Evolutionary conservation across 2,113 vertebrate species (phyloP), one percentile per base, ranked within the genome.

Genomic region (Setophaga petechia): DNA sequence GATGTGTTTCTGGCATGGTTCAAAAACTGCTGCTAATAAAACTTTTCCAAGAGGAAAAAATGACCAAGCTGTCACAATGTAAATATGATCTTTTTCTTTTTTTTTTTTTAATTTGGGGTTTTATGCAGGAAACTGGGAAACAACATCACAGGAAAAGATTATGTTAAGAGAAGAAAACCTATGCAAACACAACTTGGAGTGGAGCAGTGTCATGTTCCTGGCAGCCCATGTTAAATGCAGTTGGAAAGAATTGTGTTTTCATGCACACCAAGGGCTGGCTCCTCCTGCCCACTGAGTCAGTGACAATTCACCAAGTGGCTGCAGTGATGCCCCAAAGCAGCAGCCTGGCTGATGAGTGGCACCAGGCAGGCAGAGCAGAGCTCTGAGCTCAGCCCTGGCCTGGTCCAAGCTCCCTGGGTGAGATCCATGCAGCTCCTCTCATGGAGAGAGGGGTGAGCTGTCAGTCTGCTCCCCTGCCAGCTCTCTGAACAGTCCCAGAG

Each of bases 1-100:
- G 83, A 92, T 94, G 86, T 97, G 87, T 92, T 94, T 96, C 92
- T 90, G 88, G 93, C 83, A 89, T 4, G 6, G 35, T 92, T 90
- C 35, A 72, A 84, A 92, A 94, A 68, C 62, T 86, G 67, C 55
- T 90, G 67, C 89, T 94, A 86, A 92, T 90, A 96, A 90, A 95
- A 95, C 41, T 90, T 94, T 89, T 66, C 67, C 80, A 95, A 58
- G 75, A 83, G 88, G 95, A 79, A 96, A 95, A 95, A 94, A 51
- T 82, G 49, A 94, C 69, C 61, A 54, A 78, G 57, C 33, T 86
- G 65, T 43, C 89, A 82, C 83, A 87, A 88, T 23, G 55, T 94
- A 93, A 96, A 95, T 84, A 93, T 57, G 16, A 67, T 62, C 17
- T 59, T 44, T 44, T 19, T 14, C 16, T 18, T 67, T 52, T 19